phyloP scores from a whole-genome alignment of 2,113 vertebrate species.

The Turdus rufiventris region DNA sequence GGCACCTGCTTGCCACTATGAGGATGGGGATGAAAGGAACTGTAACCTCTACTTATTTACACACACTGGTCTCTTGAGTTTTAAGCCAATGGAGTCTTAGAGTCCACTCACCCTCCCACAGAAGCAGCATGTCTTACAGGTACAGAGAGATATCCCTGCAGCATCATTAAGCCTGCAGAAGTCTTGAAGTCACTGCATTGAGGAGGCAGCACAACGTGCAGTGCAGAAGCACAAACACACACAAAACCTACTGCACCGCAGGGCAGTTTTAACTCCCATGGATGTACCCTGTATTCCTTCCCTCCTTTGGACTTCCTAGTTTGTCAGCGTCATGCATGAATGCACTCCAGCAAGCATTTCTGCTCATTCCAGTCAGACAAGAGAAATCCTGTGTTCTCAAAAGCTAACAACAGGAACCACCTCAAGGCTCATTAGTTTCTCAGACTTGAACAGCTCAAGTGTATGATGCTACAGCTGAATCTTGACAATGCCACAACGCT shows the following conservation, averaged over 20 bases:
- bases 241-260: background rate
- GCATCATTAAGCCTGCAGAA: background rate
- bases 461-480: background rate
- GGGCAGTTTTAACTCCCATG: background rate
- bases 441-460: background rate
- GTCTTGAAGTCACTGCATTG: background rate
- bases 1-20: background rate
- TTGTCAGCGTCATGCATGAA: background rate
- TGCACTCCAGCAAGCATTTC: constrained; percentile 34
- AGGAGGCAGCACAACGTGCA: background rate
- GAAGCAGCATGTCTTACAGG: background rate
- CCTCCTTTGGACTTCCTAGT: background rate
- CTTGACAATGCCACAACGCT: background rate
- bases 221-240: background rate
- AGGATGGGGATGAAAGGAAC: background rate
- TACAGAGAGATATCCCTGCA: background rate
- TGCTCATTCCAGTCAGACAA: background rate
- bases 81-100: background rate
- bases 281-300: background rate
- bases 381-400: background rate
- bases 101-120: background rate
- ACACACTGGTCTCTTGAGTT: background rate
- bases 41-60: background rate
- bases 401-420: constrained; percentile 4
- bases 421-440: constrained; percentile 20